Percentiles rank a stretch among this genome's conserved stretches.
Evolutionary conservation across 1,140 invertebrate species (phyloP).

Genomic region (Ceratina calcarata): DNA sequence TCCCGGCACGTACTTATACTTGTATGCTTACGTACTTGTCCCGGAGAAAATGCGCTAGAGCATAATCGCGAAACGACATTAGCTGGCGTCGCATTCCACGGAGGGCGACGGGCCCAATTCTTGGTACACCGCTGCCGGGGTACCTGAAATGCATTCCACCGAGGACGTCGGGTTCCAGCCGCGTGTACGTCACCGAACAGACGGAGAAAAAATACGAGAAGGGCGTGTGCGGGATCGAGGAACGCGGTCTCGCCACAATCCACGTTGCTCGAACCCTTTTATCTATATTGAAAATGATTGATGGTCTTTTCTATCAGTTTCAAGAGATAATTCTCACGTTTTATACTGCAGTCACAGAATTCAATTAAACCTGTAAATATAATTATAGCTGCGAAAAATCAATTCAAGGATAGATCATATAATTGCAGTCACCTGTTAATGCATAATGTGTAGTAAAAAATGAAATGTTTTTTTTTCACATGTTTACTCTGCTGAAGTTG

Average conservation of each 20-base stretch:
- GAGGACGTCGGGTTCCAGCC: constrained; percentile 48
- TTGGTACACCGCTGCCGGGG: constrained; percentile 31
- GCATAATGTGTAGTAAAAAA: no score
- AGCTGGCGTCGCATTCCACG: constrained; percentile 45
- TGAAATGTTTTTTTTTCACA: no score
- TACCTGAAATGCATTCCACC: constrained; percentile 51
- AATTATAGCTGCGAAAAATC: no score
- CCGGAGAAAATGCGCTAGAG: constrained; percentile 40
- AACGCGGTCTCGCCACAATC: constrained; percentile 5
- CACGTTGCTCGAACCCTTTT: no score
- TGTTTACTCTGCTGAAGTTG: no score
- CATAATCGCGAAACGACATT: constrained; percentile 52
- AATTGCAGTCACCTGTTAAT: no score
- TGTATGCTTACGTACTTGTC: background rate
- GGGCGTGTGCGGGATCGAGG: constrained; percentile 46
- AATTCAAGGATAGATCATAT: no score
- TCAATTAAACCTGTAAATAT: no score
- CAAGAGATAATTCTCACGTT: no score
- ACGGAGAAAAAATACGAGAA: constrained; percentile 23
- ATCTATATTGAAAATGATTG: background rate
- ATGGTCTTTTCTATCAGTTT: background rate
- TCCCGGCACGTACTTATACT: constrained; percentile 32
- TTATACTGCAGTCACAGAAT: no score
- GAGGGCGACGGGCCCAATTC: constrained; percentile 54
- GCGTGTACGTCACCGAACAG: constrained; percentile 12